Conservation (phyloP, 2,113 vertebrate genomes). For the Colossoma macropomum region DNA sequence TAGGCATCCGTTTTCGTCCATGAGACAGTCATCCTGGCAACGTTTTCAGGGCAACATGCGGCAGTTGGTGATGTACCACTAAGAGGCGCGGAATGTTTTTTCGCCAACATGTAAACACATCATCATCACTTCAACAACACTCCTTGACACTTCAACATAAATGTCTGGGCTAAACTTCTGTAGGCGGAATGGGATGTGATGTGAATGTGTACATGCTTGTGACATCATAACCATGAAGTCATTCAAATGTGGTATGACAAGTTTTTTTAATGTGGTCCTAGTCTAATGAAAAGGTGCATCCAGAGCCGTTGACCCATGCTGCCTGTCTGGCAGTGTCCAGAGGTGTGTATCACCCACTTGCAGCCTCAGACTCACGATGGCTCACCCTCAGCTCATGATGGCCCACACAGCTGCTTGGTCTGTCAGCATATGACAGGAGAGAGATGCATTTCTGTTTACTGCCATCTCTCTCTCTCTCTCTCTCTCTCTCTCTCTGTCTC, state of each 20-base stretch:
- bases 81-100: no score
- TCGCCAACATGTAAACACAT: no score
- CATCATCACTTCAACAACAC: no score
- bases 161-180: not conserved
- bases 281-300: not conserved
- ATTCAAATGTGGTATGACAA: not conserved
- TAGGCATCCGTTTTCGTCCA: no score
- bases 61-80: no score
- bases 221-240: not conserved
- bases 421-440: constrained; percentile 10
- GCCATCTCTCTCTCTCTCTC: constrained; percentile 6
- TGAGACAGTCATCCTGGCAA: no score
- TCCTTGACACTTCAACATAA: no score
- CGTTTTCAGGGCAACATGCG: no score
- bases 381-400: constrained; percentile 39
- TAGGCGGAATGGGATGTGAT: not conserved
- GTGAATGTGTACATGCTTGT: not conserved
- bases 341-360: not conserved
- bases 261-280: not conserved
- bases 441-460: constrained; percentile 9
- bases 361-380: not conserved
- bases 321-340: not conserved
- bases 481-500: constrained; percentile 17
- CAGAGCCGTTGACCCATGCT: not conserved
- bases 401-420: constrained; percentile 10